These are phyloP conservation scores for Spodoptera frugiperda DNA, from an alignment of 1,140 invertebrate species.

Conservation along the genomic window DNA sequence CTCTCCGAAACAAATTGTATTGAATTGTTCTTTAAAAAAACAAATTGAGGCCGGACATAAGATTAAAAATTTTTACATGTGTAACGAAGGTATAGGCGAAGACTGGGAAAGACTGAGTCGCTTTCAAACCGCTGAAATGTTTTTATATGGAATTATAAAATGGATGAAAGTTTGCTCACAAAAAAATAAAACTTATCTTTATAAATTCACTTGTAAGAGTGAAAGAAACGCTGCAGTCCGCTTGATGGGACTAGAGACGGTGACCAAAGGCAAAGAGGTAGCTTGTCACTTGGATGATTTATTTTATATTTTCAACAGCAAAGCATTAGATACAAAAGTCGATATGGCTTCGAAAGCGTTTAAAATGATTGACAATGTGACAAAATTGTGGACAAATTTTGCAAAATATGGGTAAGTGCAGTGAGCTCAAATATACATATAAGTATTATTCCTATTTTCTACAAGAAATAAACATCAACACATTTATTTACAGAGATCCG, in stretches of 20 bases:
- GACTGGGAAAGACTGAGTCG: conserved; percentile 40
- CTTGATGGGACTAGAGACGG: conserved; percentile 27
- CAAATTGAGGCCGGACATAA: conserved; percentile 63
- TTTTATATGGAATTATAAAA: conserved; percentile 25
- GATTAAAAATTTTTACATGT: conserved; percentile 82
- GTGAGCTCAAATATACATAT: background rate
- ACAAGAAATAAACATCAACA: too few species aligned
- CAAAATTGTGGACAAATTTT: conserved; percentile 87
- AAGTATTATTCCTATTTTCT: conserved; percentile 1
- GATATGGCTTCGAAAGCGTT: conserved; percentile 46
- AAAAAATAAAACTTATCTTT: conserved; percentile 64
- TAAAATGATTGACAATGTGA: conserved; percentile 45
- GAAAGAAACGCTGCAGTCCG: conserved; percentile 74
- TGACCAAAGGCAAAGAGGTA: conserved; percentile 40
- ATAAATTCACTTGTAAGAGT: conserved; percentile 72
- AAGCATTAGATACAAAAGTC: conserved; percentile 36
- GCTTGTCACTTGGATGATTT: conserved; percentile 87
- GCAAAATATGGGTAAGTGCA: conserved; percentile 74
- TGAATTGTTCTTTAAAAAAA: conserved; percentile 49
- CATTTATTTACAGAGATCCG: conserved; percentile 48
- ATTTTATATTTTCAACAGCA: conserved; percentile 86
- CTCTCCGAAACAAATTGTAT: conserved; percentile 62
- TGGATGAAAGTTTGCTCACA: conserved; percentile 56
- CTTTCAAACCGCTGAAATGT: conserved; percentile 24
- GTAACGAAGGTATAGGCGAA: conserved; percentile 61